phyloP scores from a whole-genome alignment of 23 tunicate species.

The Trididemnum nubilum region DNA sequence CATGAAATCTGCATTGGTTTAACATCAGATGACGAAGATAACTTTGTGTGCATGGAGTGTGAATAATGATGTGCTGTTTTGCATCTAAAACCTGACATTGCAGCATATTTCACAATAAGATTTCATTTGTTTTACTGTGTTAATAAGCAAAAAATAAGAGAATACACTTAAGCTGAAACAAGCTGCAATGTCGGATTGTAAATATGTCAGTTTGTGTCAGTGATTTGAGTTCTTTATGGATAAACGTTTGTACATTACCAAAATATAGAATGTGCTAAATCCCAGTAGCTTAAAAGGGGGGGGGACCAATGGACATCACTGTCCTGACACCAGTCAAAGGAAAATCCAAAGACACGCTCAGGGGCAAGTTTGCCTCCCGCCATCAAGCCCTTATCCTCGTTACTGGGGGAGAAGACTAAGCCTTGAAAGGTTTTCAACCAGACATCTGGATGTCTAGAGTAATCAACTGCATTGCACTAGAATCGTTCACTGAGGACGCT shows the following conservation, averaged over 20 bases:
- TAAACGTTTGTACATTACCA: background rate
- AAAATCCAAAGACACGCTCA: background rate
- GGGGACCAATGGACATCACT: background rate
- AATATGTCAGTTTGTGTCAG: background rate
- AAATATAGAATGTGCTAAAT: background rate
- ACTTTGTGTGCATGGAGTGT: constrained; percentile 24
- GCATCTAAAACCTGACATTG: constrained; percentile 1
- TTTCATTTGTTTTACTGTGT: background rate
- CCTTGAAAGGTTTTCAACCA: background rate
- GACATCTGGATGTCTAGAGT: background rate
- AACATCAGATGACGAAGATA: constrained; percentile 26
- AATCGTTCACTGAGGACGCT: background rate
- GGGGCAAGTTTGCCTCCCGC: background rate
- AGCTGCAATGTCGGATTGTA: background rate
- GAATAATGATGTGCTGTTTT: constrained; percentile 8
- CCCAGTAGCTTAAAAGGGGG: constrained; percentile 1
- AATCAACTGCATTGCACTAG: background rate
- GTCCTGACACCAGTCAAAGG: background rate
- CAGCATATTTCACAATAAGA: background rate
- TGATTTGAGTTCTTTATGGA: background rate
- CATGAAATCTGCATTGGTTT: constrained; percentile 32
- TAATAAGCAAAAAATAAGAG: background rate
- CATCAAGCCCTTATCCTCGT: background rate
- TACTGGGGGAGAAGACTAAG: background rate
- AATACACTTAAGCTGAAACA: background rate